Evolutionary conservation across 1,140 invertebrate genomes (phyloP).

Genomic region (Drosophila equinoxialis): DNA sequence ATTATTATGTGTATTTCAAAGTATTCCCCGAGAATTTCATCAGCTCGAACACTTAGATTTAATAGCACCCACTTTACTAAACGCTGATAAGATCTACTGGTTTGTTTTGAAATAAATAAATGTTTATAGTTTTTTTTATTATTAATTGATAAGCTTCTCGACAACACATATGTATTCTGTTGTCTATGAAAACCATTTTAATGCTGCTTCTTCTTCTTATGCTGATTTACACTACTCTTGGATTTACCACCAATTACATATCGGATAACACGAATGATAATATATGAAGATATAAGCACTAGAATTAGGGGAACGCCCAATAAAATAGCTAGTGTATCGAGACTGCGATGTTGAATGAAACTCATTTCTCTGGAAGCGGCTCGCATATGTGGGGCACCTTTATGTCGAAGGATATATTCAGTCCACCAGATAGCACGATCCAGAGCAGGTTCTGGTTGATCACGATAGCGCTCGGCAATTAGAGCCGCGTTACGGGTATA

Average conservation of each 20-base stretch:
- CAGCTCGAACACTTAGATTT: background rate
- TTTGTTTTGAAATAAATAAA: background rate
- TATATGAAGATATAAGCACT: background rate
- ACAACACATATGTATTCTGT: background rate
- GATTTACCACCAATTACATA: slow-evolving; percentile 1
- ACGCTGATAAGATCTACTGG: background rate
- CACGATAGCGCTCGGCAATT: slow-evolving; percentile 84
- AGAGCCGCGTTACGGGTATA: slow-evolving; percentile 82
- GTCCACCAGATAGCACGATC: slow-evolving; percentile 89
- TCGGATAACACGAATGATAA: background rate
- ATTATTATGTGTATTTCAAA: background rate
- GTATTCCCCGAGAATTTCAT: slow-evolving; percentile 1
- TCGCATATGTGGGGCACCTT: slow-evolving; percentile 71
- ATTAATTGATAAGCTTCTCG: background rate
- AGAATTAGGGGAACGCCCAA: slow-evolving; percentile 36
- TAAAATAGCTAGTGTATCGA: slow-evolving; percentile 82
- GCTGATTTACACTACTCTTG: slow-evolving; percentile 3
- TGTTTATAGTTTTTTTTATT: background rate
- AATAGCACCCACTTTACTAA: background rate
- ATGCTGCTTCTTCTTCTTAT: slow-evolving; percentile 46
- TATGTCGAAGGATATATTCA: slow-evolving; percentile 87
- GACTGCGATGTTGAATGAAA: slow-evolving; percentile 83
- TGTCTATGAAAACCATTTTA: slow-evolving; percentile 4
- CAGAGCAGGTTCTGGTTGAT: slow-evolving; percentile 86
- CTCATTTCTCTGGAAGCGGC: slow-evolving; percentile 54